phyloP scores from a whole-genome alignment of 1,140 invertebrate species.

The Rhynchophorus ferrugineus region DNA sequence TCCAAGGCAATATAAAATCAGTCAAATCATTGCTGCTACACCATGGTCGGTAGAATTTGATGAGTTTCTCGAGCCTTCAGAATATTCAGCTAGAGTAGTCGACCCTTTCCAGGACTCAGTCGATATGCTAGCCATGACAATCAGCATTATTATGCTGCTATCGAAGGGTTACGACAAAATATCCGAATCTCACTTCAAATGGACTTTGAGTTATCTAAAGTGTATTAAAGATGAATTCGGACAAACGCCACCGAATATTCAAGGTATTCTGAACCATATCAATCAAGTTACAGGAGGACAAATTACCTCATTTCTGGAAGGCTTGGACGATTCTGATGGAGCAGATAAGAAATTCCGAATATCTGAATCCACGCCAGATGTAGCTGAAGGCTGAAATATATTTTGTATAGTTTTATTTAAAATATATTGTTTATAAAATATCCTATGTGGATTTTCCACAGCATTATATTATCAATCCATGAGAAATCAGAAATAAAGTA shows the following conservation, averaged over 20 bases:
- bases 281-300: constrained; percentile 17
- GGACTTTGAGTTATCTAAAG: constrained; percentile 25
- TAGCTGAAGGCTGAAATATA: no score
- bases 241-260: constrained; percentile 24
- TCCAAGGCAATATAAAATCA: constrained; percentile 13
- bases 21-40: constrained; percentile 12
- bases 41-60: constrained; percentile 19
- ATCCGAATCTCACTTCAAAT: constrained; percentile 15
- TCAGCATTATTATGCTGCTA: constrained; percentile 29
- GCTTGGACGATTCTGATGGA: background rate
- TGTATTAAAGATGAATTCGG: constrained; percentile 28
- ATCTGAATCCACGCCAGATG: no score
- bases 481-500: no score
- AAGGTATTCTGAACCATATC: constrained; percentile 28
- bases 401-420: no score
- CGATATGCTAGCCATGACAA: constrained; percentile 25
- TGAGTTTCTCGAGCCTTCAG: constrained; percentile 8
- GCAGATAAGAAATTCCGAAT: no score
- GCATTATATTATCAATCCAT: no score
- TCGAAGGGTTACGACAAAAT: constrained; percentile 18
- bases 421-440: no score
- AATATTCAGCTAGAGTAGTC: constrained; percentile 4
- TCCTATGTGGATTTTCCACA: no score
- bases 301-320: constrained; percentile 12
- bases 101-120: constrained; percentile 24